phyloP scores from a whole-genome alignment of 2,113 vertebrate species.

The Thamnophis sirtalis region DNA sequence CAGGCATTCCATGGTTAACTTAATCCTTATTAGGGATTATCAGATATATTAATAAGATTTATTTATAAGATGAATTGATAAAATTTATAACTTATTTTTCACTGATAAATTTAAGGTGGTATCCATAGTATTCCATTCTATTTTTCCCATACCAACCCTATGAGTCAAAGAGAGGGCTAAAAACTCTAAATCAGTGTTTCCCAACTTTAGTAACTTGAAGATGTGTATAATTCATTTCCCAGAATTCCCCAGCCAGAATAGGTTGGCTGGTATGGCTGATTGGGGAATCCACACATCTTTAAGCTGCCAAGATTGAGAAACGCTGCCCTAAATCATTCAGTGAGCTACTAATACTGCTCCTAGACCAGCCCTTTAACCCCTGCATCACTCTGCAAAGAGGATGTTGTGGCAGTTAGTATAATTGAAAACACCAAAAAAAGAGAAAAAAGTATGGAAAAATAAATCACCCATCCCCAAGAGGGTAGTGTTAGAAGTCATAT shows the following conservation, averaged over 20 bases:
- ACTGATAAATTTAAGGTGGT: background rate
- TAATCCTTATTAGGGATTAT: background rate
- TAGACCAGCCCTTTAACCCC: background rate
- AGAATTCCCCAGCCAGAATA: background rate
- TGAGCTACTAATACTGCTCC: background rate
- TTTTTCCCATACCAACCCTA: background rate
- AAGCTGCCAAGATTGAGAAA: background rate
- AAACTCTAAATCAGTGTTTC: background rate
- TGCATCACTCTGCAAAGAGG: background rate
- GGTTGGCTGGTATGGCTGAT: background rate
- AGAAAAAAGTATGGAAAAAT: background rate
- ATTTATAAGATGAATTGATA: background rate
- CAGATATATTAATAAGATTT: background rate
- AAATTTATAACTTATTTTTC: background rate
- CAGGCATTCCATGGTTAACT: background rate
- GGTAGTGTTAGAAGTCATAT: background rate
- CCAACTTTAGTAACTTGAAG: background rate
- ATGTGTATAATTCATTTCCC: background rate
- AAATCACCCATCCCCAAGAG: background rate
- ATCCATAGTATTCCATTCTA: background rate
- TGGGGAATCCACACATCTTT: background rate
- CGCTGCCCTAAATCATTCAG: background rate
- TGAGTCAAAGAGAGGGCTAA: background rate
- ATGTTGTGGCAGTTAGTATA: background rate
- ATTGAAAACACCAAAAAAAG: background rate